Evolutionary conservation across 2,113 vertebrate genomes (phyloP).

Genomic region (Spilogale gracilis): DNA sequence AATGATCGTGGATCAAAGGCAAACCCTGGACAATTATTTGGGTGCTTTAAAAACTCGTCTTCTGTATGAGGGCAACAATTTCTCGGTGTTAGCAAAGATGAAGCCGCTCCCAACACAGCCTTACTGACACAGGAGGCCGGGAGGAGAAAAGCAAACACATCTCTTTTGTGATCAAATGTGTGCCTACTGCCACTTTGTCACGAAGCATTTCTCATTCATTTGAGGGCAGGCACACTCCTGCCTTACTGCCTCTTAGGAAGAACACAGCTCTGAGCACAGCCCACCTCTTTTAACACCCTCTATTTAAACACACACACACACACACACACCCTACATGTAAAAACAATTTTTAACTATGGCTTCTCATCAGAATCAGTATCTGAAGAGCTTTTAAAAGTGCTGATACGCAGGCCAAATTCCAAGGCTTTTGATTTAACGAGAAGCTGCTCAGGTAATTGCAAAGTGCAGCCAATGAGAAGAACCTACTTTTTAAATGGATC

Average conservation of each 20-base stretch:
- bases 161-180: neutral
- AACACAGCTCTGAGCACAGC: neutral
- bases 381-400: slow-evolving; percentile 42
- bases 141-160: neutral
- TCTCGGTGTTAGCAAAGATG: neutral
- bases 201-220: neutral
- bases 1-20: slow-evolving; percentile 82
- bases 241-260: neutral
- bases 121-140: neutral
- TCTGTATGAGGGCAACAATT: slow-evolving; percentile 53
- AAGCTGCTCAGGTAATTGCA: neutral
- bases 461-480: neutral
- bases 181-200: neutral
- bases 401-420: neutral
- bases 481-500: neutral
- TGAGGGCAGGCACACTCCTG: neutral
- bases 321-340: neutral
- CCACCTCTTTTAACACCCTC: neutral
- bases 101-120: neutral
- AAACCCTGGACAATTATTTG: slow-evolving; percentile 79
- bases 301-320: too few species aligned
- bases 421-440: slow-evolving; percentile 10
- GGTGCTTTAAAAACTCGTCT: slow-evolving; percentile 75
- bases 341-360: slow-evolving; percentile 1
- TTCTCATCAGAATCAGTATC: neutral